These are phyloP conservation scores for Linnaemya tessellans DNA, from an alignment of 2,888 invertebrate species.

Conservation along the genomic window DNA sequence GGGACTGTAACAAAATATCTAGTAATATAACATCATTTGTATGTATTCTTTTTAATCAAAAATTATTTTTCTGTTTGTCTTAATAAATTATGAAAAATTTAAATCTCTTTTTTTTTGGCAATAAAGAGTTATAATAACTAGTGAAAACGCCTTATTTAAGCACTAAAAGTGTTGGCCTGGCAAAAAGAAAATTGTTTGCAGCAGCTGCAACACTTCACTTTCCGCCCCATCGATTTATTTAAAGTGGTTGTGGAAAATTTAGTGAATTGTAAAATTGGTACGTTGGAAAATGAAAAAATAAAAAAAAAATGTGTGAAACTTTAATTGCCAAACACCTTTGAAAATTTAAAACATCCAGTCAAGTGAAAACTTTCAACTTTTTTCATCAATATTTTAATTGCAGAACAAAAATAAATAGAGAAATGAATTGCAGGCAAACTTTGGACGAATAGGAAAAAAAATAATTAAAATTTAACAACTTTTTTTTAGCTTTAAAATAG, in stretches of 20 bases:
- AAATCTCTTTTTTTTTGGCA: background rate
- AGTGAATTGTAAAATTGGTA: slow-evolving; percentile 48
- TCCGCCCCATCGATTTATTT: slow-evolving; percentile 52
- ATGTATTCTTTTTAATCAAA: background rate
- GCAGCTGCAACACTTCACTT: slow-evolving; percentile 35
- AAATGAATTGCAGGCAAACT: background rate
- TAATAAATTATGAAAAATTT: background rate
- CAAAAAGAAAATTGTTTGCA: slow-evolving; percentile 5
- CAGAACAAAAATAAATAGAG: background rate
- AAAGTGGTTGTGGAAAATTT: slow-evolving; percentile 55
- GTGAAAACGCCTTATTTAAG: background rate
- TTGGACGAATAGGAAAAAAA: background rate
- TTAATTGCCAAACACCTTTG: slow-evolving; percentile 22
- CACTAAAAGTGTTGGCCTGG: background rate
- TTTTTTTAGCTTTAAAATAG: background rate
- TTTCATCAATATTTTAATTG: slow-evolving; percentile 22
- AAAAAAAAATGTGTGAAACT: background rate
- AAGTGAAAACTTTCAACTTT: slow-evolving; percentile 55
- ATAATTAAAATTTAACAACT: background rate
- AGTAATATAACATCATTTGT: background rate
- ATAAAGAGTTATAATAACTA: background rate
- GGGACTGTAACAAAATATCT: background rate
- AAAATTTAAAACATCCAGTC: slow-evolving; percentile 46
- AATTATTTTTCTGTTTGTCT: background rate
- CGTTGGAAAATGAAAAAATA: slow-evolving; percentile 3